A percentile compares a stretch with the other conserved stretches of the same genome.
Conservation (phyloP, 23 tunicate genomes). For the Halocynthia roretzi region DNA sequence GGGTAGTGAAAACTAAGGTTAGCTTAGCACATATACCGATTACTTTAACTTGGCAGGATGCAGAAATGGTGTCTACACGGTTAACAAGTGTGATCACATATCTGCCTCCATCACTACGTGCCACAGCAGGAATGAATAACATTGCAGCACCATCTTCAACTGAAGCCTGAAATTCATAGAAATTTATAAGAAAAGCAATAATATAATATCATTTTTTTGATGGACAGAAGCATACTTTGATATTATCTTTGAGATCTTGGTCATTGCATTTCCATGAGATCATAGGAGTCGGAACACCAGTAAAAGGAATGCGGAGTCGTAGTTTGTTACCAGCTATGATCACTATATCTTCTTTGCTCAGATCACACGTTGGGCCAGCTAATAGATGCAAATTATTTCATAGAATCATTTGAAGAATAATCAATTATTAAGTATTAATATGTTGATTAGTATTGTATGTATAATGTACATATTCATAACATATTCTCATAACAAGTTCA, state of each 20-base stretch:
- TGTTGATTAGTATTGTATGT: too few relatives aligned
- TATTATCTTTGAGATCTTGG: slow-evolving; percentile 45
- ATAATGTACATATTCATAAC: too few relatives aligned
- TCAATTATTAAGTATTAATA: too few relatives aligned
- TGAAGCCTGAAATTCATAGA: slow-evolving; percentile 39
- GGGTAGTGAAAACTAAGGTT: neutral
- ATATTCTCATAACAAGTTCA: too few relatives aligned
- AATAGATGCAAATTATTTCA: neutral
- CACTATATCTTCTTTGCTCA: slow-evolving; percentile 38
- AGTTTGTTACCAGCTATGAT: slow-evolving; percentile 78
- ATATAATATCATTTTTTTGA: neutral
- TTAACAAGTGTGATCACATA: slow-evolving; percentile 58
- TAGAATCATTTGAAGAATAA: too few relatives aligned
- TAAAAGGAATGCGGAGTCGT: slow-evolving; percentile 55
- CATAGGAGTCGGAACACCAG: slow-evolving; percentile 67
- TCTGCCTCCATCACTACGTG: slow-evolving; percentile 74
- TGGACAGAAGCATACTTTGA: slow-evolving; percentile 40
- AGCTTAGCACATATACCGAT: slow-evolving; percentile 32
- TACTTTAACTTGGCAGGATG: slow-evolving; percentile 85
- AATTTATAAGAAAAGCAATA: neutral
- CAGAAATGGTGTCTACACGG: slow-evolving; percentile 51
- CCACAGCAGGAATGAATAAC: slow-evolving; percentile 52
- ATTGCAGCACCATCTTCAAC: slow-evolving; percentile 51
- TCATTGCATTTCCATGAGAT: slow-evolving; percentile 81
- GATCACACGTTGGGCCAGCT: slow-evolving; percentile 65